Percentiles rank a stretch among this genome's conserved stretches.
phyloP scores from a whole-genome alignment of 1,140 invertebrate species.

The Papilio dardanus region DNA sequence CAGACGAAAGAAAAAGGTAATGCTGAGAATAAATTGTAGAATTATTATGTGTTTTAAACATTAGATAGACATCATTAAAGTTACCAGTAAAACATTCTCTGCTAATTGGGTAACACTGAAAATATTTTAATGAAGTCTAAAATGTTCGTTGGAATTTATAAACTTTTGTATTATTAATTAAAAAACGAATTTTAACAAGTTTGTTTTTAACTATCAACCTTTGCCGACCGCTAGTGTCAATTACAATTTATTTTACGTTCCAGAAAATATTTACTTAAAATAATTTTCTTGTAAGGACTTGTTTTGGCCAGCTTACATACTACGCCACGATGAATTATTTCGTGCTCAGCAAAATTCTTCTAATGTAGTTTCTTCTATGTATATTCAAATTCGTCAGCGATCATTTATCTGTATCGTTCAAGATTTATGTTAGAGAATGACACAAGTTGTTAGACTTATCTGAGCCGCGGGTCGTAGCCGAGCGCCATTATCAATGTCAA shows the following conservation, averaged over 20 bases:
- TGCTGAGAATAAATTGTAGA: neutral
- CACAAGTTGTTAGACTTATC: constrained; percentile 14
- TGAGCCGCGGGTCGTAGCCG: neutral
- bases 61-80: neutral
- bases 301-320: no score
- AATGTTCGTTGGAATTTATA: no score
- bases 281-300: no score
- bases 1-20: constrained; percentile 6
- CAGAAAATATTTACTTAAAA: no score
- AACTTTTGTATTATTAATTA: neutral
- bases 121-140: no score
- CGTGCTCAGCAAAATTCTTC: neutral
- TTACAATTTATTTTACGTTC: no score
- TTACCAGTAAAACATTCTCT: neutral
- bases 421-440: constrained; percentile 11
- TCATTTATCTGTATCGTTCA: constrained; percentile 1
- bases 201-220: no score
- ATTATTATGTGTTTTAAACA: neutral
- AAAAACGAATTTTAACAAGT: neutral
- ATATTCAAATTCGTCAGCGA: neutral
- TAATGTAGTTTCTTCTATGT: neutral
- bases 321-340: no score
- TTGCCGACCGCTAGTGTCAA: no score
- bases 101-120: neutral
- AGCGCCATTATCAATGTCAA: neutral